Evolutionary conservation across 1,140 invertebrate genomes (phyloP).

Genomic region (Monochamus saltuarius): DNA sequence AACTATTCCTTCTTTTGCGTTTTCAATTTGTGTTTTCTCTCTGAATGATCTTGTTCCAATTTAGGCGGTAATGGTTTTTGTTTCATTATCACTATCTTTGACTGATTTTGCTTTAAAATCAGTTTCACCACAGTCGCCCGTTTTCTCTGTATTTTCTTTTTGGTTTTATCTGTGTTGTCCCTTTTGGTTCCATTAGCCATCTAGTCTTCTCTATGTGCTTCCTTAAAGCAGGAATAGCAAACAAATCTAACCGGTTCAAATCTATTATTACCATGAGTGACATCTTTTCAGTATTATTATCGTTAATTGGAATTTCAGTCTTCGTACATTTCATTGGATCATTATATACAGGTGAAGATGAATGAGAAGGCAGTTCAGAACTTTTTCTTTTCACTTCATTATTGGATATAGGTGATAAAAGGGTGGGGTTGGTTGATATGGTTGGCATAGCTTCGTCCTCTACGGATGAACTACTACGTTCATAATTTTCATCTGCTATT

Average conservation of each 20-base stretch:
- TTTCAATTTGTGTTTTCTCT: slow-evolving; percentile 41
- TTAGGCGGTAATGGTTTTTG: slow-evolving; percentile 10
- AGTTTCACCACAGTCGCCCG: not conserved
- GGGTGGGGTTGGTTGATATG: slow-evolving; percentile 31
- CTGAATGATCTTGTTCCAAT: slow-evolving; percentile 3
- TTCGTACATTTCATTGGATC: no score
- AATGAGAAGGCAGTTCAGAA: slow-evolving; percentile 4
- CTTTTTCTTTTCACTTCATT: slow-evolving; percentile 16
- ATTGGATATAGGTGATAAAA: slow-evolving; percentile 37
- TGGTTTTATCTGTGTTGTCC: not conserved
- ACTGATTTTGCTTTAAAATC: not conserved
- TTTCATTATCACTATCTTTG: slow-evolving; percentile 7
- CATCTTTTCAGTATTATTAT: slow-evolving; percentile 16
- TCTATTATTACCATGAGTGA: slow-evolving; percentile 41
- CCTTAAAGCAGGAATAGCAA: slow-evolving; percentile 23
- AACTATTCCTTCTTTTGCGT: slow-evolving; percentile 56
- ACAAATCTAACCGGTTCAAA: slow-evolving; percentile 35
- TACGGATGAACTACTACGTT: slow-evolving; percentile 47
- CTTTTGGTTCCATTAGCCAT: not conserved
- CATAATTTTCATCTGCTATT: slow-evolving; percentile 46
- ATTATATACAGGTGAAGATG: slow-evolving; percentile 4
- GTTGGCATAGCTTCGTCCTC: slow-evolving; percentile 47
- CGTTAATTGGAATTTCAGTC: slow-evolving; percentile 7
- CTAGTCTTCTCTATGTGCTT: slow-evolving; percentile 17
- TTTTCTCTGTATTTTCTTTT: slow-evolving; percentile 13